phyloP scores from a whole-genome alignment of 2,113 vertebrate species.

The Triplophysa rosa region DNA sequence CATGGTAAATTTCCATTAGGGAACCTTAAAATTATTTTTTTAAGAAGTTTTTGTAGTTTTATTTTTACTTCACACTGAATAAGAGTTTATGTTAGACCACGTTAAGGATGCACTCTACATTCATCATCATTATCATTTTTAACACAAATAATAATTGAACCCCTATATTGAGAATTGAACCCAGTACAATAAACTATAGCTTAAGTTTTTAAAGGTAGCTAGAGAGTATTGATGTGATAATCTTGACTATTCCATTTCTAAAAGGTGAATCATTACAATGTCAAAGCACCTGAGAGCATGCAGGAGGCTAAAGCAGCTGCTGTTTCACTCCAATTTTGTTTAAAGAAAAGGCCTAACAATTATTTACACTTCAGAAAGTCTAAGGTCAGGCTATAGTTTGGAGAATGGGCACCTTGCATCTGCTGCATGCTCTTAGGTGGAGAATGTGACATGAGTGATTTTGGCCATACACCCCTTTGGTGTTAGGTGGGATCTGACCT shows the following conservation, averaged over 20 bases:
- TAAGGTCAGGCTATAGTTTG: conserved; percentile 58
- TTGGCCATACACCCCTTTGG: conserved; percentile 69
- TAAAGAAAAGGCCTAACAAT: conserved; percentile 60
- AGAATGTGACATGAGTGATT: conserved; percentile 66
- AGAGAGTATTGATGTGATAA: conserved; percentile 12
- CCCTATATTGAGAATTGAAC: too few species aligned
- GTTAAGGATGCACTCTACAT: too few species aligned
- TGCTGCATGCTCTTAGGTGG: conserved; percentile 56
- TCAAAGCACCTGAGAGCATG: conserved; percentile 54
- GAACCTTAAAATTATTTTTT: too few species aligned
- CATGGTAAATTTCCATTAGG: too few species aligned
- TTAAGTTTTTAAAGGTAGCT: too few species aligned
- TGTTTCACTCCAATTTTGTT: conserved; percentile 53
- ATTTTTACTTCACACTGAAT: too few species aligned
- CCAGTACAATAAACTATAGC: too few species aligned
- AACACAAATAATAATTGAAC: too few species aligned
- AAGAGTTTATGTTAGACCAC: too few species aligned
- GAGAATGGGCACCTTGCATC: conserved; percentile 64
- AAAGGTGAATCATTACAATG: conserved; percentile 33
- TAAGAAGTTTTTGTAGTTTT: too few species aligned
- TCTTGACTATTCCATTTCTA: conserved; percentile 23
- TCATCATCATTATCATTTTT: too few species aligned
- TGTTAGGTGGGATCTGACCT: conserved; percentile 61
- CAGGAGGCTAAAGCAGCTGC: conserved; percentile 52
- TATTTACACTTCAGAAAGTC: conserved; percentile 60